A percentile compares a stretch with the other conserved stretches of the same genome.
Evolutionary conservation across 30 jellyfish, hydroid and myxozoan genomes (phyloP).

Genomic region (Hydractinia echinata): DNA sequence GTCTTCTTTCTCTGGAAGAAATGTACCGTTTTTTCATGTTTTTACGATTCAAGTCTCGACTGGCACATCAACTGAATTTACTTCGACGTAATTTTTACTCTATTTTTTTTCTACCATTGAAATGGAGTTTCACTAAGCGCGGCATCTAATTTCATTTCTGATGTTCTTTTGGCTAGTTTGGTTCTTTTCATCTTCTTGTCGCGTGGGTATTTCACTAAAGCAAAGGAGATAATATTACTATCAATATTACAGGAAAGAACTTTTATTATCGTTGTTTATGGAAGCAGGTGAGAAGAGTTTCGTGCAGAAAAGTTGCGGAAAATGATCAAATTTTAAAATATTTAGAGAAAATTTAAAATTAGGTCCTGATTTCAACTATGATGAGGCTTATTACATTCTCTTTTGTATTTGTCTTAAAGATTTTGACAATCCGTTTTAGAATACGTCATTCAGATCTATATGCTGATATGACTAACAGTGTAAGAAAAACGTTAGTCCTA

Average conservation of each 20-base stretch:
- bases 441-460: too few species aligned
- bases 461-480: too few species aligned
- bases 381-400: too few species aligned
- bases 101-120: constrained; percentile 3
- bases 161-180: not conserved
- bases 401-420: too few species aligned
- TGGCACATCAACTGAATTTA: not conserved
- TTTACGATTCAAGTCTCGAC: not conserved
- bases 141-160: not conserved
- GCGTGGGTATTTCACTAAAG: not conserved
- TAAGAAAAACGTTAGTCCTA: too few species aligned
- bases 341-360: too few species aligned
- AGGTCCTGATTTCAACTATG: too few species aligned
- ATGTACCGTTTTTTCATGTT: too few species aligned
- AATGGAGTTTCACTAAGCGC: not conserved
- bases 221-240: not conserved
- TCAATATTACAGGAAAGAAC: not conserved
- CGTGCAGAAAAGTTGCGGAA: not conserved
- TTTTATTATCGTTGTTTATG: not conserved
- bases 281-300: not conserved
- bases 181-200: not conserved
- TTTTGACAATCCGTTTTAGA: too few species aligned
- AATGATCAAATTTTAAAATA: too few species aligned
- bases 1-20: too few species aligned
- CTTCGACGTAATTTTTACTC: not conserved